A percentile compares a stretch with the other conserved stretches of the same genome.
Conservation (phyloP, 2,888 invertebrate genomes). For the Limnephilus lunatus region DNA sequence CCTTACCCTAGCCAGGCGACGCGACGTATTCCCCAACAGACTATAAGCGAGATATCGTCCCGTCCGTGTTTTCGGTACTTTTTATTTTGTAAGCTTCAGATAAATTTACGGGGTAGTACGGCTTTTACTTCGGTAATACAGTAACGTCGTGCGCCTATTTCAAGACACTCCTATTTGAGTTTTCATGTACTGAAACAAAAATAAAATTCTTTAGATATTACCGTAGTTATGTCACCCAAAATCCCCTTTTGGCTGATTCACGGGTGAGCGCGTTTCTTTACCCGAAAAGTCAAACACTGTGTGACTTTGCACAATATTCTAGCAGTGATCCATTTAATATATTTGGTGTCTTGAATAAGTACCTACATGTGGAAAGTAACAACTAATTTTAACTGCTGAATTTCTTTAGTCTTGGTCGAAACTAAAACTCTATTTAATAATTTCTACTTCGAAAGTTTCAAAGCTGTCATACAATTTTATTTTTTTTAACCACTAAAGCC, state of each 20-base stretch:
- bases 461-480: too few species aligned
- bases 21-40: slow-evolving; percentile 43
- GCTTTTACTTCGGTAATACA: not conserved
- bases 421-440: too few species aligned
- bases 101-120: not conserved
- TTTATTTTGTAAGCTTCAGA: slow-evolving; percentile 21
- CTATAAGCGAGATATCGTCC: slow-evolving; percentile 24
- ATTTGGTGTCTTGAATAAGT: too few species aligned
- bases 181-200: not conserved
- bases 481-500: too few species aligned
- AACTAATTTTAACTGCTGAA: too few species aligned
- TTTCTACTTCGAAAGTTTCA: too few species aligned
- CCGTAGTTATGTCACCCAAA: not conserved
- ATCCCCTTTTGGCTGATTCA: not conserved
- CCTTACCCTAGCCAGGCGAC: slow-evolving; percentile 57
- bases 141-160: not conserved
- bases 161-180: not conserved
- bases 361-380: too few species aligned
- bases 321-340: not conserved
- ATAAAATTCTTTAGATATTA: not conserved
- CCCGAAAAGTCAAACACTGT: not conserved
- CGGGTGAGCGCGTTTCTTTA: not conserved
- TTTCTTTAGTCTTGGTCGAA: too few species aligned
- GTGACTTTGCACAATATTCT: not conserved
- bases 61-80: slow-evolving; percentile 11